A percentile compares a stretch with the other conserved stretches of the same genome.
These are phyloP conservation scores for Sardinella longiceps DNA, from an alignment of 2,797 vertebrate species.

Conservation along the genomic window DNA sequence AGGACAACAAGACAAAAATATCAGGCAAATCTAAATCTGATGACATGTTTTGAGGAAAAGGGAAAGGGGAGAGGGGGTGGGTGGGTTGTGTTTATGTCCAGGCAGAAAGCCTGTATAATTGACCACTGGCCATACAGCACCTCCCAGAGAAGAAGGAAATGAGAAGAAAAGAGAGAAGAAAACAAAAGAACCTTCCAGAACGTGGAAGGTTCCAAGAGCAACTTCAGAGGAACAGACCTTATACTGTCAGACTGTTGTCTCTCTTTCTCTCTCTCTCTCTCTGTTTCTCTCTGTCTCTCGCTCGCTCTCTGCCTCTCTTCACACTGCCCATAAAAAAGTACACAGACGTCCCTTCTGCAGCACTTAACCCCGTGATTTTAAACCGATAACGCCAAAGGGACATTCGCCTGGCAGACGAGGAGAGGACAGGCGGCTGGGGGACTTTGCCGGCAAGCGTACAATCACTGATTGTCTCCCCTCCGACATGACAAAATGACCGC, in stretches of 20 bases:
- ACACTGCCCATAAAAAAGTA: background rate
- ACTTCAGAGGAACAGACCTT: background rate
- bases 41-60: background rate
- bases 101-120: background rate
- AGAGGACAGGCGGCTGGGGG: background rate
- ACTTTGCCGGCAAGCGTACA: constrained; percentile 27
- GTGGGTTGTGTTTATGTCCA: background rate
- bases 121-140: background rate
- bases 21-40: constrained; percentile 4
- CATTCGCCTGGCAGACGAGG: background rate
- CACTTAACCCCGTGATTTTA: constrained; percentile 16
- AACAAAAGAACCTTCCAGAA: background rate
- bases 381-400: background rate
- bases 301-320: background rate
- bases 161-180: background rate
- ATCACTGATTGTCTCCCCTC: constrained; percentile 19
- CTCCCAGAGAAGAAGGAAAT: background rate
- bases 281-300: background rate
- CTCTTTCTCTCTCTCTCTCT: background rate
- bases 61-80: background rate
- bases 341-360: background rate
- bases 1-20: constrained; percentile 8
- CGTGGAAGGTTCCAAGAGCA: background rate
- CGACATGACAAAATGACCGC: constrained; percentile 35
- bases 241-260: background rate